phyloP scores from a whole-genome alignment of 2,888 invertebrate species.

The Aleiodes alternator region DNA sequence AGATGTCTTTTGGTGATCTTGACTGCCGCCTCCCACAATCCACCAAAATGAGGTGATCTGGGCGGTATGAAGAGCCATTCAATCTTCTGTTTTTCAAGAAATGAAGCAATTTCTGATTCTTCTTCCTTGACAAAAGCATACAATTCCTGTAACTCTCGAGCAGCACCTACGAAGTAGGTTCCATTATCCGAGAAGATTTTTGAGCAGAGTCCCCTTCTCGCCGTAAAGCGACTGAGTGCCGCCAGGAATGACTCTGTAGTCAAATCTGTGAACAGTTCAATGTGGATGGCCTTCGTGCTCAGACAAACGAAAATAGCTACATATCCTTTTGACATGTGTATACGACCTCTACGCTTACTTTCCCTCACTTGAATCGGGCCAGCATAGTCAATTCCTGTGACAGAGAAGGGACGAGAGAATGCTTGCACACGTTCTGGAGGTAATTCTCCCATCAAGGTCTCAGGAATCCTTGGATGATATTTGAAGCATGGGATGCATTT shows the following conservation, averaged over 20 bases:
- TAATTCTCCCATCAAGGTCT: constrained; percentile 66
- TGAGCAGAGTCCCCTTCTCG: constrained; percentile 59
- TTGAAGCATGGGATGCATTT: constrained; percentile 64
- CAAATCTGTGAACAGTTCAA: constrained; percentile 64
- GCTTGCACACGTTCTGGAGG: constrained; percentile 62
- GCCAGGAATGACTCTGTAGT: constrained; percentile 64
- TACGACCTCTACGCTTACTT: constrained; percentile 43
- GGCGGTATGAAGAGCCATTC: constrained; percentile 50
- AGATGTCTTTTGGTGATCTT: constrained; percentile 41
- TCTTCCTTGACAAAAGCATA: constrained; percentile 51
- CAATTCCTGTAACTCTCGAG: constrained; percentile 24
- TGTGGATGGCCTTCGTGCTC: constrained; percentile 56
- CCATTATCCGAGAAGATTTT: constrained; percentile 66
- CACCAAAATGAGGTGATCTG: constrained; percentile 45
- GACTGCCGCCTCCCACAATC: constrained; percentile 45
- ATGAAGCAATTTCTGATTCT: no score
- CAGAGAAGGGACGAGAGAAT: constrained; percentile 59
- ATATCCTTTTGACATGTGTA: constrained; percentile 59
- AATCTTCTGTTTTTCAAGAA: constrained; percentile 31
- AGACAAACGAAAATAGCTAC: constrained; percentile 61
- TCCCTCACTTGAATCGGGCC: constrained; percentile 55
- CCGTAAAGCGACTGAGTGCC: constrained; percentile 61
- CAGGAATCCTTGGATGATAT: constrained; percentile 50
- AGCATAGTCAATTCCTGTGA: constrained; percentile 47
- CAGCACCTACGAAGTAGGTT: constrained; percentile 67